These are phyloP conservation scores for Brachyptera putata DNA, from an alignment of 2,888 invertebrate genomes.

Conservation along the genomic window DNA sequence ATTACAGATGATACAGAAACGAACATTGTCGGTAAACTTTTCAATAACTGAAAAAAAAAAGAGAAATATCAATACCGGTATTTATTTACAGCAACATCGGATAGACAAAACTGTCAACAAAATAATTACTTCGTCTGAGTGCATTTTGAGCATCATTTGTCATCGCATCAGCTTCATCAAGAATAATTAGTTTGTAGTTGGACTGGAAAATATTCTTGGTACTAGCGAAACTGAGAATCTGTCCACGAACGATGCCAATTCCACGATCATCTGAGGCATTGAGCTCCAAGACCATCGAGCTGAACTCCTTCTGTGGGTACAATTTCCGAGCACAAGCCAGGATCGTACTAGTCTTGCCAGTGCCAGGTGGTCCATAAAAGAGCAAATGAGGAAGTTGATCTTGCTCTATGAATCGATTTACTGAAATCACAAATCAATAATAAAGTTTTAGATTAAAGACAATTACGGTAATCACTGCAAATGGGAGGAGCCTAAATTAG, in stretches of 20 bases:
- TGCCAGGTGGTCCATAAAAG: constrained; percentile 98
- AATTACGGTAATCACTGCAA: not conserved
- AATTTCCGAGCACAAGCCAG: constrained; percentile 91
- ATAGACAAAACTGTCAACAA: constrained; percentile 11
- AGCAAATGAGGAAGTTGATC: constrained; percentile 92
- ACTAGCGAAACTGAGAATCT: constrained; percentile 93
- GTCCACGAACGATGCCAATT: constrained; percentile 89
- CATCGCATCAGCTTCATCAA: constrained; percentile 99
- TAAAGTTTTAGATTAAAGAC: too few species aligned
- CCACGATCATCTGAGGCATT: constrained; percentile 99
- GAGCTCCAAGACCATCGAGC: constrained; percentile 89
- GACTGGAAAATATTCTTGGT: constrained; percentile 92
- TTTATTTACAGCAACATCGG: not conserved
- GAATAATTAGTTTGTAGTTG: constrained; percentile 90
- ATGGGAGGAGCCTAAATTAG: too few species aligned
- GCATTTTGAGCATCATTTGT: constrained; percentile 99
- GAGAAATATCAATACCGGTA: not conserved
- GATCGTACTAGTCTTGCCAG: constrained; percentile 97
- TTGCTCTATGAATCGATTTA: constrained; percentile 81
- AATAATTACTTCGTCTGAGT: constrained; percentile 73
- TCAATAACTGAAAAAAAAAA: constrained; percentile 77
- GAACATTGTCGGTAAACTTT: constrained; percentile 96
- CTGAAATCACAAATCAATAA: constrained; percentile 49
- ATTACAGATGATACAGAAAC: constrained; percentile 99
- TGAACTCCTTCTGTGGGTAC: constrained; percentile 83